Base-by-base conservation (phyloP, 2,888 invertebrate genomes). In the Aleiodes testaceus region DNA sequence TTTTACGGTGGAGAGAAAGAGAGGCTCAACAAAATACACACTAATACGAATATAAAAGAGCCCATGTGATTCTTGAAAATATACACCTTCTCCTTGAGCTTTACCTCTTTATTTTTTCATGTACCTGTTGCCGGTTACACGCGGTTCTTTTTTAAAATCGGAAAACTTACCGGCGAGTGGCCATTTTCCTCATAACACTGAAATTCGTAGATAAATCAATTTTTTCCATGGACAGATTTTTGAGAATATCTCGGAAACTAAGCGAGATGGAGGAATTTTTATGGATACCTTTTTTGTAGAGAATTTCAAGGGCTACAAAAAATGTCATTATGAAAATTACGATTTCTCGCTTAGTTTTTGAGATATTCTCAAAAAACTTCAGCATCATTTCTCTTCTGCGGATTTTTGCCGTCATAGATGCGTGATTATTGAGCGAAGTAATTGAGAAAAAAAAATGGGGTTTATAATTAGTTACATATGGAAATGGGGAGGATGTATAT, bases 71-170 rank as follows among this genome's bases (percentile, higher is more conserved):
- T 14, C 26, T n/a, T 26, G 26, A 22, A 53, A 11, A 52, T 59
- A 30, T n/a, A 5, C 59, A 70, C 69, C 72, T 72, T 70, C 74
- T 70, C 72, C 69, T 69, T 50, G 67, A 64, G 36, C 73, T 74
- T 69, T 71, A 66, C 71, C 71, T 68, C 44, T 47, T 49, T 20
- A 42, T 18, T 47, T 36, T 36, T 36, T 6, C 47, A 44, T 44
- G 49, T 49, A 16, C 7, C 49, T 63, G 63, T 64, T 30, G 52
- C 64, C 72, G 70, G 66, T 71, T 72, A 69, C 66, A 70, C 20
- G 55, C 45, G 75, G 47, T 0, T 74, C 74, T 71, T 79, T n/a
- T 79, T 79, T 78, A 79, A 79, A 79, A 79, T 79, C 77, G 79
- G 77, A 77, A 80, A 80, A 80, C 78, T 70, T 69, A 70, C 61